Evolutionary conservation across 2,797 vertebrate species (phyloP).

Genomic region (Sebastolobus altivelis): DNA sequence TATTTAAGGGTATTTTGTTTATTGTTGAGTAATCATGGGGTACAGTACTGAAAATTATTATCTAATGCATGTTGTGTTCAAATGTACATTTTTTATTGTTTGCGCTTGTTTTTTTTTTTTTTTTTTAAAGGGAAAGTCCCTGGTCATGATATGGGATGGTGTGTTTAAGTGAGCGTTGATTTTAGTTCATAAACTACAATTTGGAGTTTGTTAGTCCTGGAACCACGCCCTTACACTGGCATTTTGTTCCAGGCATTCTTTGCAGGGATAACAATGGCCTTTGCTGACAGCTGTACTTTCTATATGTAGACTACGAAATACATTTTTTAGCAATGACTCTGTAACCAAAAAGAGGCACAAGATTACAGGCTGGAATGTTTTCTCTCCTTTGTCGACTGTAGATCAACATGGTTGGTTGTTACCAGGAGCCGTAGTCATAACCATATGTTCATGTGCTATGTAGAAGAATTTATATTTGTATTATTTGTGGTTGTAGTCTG

Average conservation of each 20-base stretch:
- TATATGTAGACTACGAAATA: conserved; percentile 53
- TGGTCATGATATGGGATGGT: not conserved
- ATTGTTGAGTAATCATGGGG: not conserved
- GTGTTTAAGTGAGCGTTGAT: not conserved
- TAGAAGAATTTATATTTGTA: not conserved
- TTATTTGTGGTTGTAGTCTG: not conserved
- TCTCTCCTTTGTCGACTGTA: not conserved
- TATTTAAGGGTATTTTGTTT: not conserved
- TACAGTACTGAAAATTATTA: not conserved
- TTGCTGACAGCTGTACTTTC: conserved; percentile 60
- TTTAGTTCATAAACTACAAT: not conserved
- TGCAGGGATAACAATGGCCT: conserved; percentile 30
- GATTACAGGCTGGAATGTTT: not conserved
- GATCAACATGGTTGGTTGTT: not conserved
- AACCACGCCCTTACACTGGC: not conserved
- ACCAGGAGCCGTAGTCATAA: not conserved
- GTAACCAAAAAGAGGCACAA: not conserved
- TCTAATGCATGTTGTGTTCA: not conserved
- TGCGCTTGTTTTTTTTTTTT: not conserved
- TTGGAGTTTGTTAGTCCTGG: not conserved
- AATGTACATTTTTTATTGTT: not conserved
- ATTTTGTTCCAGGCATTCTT: conserved; percentile 4
- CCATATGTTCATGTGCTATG: not conserved
- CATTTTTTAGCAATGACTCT: conserved; percentile 13
- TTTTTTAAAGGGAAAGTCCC: not conserved